Evolutionary conservation across 2,797 vertebrate species (phyloP), one percentile per base, ranked within the genome.

Genomic region (Antennarius maculatus): DNA sequence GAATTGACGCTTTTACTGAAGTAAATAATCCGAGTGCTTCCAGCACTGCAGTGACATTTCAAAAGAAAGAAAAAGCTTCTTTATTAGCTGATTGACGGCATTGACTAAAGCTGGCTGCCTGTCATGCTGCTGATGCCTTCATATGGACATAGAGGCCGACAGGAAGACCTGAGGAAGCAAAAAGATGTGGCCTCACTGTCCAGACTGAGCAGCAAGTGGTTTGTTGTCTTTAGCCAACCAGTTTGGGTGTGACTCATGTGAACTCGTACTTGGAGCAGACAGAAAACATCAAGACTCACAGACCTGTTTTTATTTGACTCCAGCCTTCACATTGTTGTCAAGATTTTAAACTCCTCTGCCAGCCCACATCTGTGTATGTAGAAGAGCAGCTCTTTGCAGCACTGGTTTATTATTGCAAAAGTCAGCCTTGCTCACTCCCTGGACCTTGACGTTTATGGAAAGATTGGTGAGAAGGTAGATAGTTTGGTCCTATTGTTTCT

Each of bases 211-310:
- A 66, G 71, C 79, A 66, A 76, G 84, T 81, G 78, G 81, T 83
- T 87, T 90, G 86, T 92, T 91, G 84, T 88, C 86, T 84, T 90
- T 79, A 83, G 81, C 56, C 51, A 86, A 77, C 80, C 64, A 61
- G 69, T 80, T 74, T 81, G 80, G 85, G 82, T 81, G 83, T 92
- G 92, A 92, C 83, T 91, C 79, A 88, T 69, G 68, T 18, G 17
- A 64, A 52, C 72, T 61, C 28, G 51, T 73, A 59, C 50, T 56
- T 34, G 3, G 41, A 62, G 76, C 76, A 90, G 83, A 85, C 79
- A 71, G 74, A 84, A 80, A 79, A 87, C 77, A 77, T 76, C 71
- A 69, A 76, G 73, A 69, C 74, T 46, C 72, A 49, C 60, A 80
- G 76, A 64, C 66, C 47, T 66, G 70, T 76, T 83, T 80, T 86